phyloP scores from a whole-genome alignment of 2,797 vertebrate species.

The Clarias laeviceps region DNA sequence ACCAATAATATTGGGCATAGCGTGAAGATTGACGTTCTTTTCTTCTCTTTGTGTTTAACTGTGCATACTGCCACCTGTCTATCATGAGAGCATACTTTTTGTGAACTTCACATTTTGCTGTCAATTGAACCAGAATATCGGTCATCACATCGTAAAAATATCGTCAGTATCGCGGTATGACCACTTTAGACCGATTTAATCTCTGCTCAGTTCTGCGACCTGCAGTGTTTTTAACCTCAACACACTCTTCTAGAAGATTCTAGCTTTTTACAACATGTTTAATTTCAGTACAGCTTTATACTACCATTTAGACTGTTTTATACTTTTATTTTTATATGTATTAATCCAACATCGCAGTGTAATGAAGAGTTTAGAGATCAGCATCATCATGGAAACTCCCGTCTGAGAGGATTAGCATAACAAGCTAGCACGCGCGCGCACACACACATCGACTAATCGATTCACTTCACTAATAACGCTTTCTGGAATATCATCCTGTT shows the following conservation, averaged over 20 bases:
- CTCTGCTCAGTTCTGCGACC: neutral
- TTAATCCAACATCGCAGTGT: neutral
- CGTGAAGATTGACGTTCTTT: no score
- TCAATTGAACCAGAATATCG: neutral
- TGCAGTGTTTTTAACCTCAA: neutral
- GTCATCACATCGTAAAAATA: neutral
- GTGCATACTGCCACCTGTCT: no score
- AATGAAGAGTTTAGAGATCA: neutral
- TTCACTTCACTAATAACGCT: neutral
- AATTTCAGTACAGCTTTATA: neutral
- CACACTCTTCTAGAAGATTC: neutral
- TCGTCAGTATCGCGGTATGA: neutral
- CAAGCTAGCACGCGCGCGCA: neutral
- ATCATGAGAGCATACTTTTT: neutral
- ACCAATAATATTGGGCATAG: no score
- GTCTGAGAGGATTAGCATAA: slow-evolving; percentile 6
- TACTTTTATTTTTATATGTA: no score
- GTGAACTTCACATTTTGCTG: neutral
- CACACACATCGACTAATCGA: no score
- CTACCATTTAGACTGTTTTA: neutral
- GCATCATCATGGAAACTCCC: neutral
- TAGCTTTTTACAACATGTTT: neutral
- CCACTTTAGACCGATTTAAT: neutral
- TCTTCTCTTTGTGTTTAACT: no score
- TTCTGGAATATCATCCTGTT: neutral